Base-by-base conservation (phyloP, 1,140 invertebrate species). In the Meloidogyne exigua region DNA sequence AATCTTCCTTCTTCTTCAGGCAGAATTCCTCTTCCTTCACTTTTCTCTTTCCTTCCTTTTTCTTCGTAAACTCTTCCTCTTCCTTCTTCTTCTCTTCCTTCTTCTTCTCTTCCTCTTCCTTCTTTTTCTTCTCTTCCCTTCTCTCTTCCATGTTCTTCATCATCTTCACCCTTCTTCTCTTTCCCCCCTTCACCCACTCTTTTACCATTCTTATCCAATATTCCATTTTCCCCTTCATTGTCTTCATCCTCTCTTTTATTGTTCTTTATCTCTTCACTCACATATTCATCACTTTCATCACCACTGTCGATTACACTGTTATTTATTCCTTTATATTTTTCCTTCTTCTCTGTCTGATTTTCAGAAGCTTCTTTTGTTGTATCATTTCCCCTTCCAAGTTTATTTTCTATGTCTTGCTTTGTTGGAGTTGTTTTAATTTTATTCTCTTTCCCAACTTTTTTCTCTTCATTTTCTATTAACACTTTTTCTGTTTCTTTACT, bases 401-500 rank as follows among this genome's bases (percentile, higher is more conserved):
- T 26, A 26, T 21, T 25, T 26, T 32, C 28, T 63, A 13, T 39
- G 12, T 63, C 42, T 62, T 42, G 7, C 15, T 25, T 74, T 64
- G 4, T 10, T 26, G n/a, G 36, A 36, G 15, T 12, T 23, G 10
- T 21, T 32, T 32, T 36, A 26, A 23, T 18, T 39, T 44, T 12
- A 26, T 63, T 72, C 4, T 71, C 13, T 28, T 28, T 10, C 0
- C 3, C 10, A 65, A 9, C 9, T 65, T 11, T 10, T 15, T 49
- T 72, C 36, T 28, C 75, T 72, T 76, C 74, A 0, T 15, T 65
- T 4, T 36, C 42, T 49, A n/a, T 1, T 13, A 21, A 11, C 11
- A 21, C 74, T 18, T 25, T 32, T 26, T 75, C 71, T 49, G 2
- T 39, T 28, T 10, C 7, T 76, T 57, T 42, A 78, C 0, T 75